phyloP scores from a whole-genome alignment of 2,888 invertebrate species.

The Esperia sulphurella region DNA sequence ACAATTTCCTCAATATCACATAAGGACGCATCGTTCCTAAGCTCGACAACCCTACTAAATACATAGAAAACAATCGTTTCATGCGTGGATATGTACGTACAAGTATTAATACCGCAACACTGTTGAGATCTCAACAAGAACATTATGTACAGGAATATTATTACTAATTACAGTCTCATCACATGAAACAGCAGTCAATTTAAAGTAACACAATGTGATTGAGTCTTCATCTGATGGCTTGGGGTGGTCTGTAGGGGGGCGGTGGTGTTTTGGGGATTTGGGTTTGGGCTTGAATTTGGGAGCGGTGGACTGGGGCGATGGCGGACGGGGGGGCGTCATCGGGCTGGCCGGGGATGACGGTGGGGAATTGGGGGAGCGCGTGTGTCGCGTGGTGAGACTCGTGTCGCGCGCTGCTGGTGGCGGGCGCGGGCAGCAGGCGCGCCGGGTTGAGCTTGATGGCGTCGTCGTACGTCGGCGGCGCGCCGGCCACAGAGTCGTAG shows the following conservation, averaged over 20 bases:
- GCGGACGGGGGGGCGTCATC: conserved; percentile 29
- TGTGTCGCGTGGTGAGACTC: conserved; percentile 33
- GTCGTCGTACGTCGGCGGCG: conserved; percentile 85
- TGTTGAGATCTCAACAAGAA: conserved; percentile 26
- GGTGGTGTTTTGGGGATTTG: conserved; percentile 71
- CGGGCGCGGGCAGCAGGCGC: conserved; percentile 66
- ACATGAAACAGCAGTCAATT: conserved; percentile 76
- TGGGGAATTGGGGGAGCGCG: conserved; percentile 13
- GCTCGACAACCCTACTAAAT: conserved; percentile 39
- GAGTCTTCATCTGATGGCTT: conserved; percentile 73
- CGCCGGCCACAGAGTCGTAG: conserved; percentile 84
- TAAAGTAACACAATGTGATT: conserved; percentile 49
- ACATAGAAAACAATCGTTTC: conserved; percentile 50
- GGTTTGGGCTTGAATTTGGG: conserved; percentile 24
- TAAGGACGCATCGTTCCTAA: conserved; percentile 69
- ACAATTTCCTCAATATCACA: conserved; percentile 70
- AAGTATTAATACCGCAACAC: conserved; percentile 60
- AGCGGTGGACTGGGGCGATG: conserved; percentile 53
- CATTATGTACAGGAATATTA: conserved; percentile 20
- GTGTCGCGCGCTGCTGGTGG: conserved; percentile 50
- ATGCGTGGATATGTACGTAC: conserved; percentile 62
- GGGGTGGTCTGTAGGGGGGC: conserved; percentile 70
- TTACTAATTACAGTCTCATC: conserved; percentile 55
- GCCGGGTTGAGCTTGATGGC: conserved; percentile 85
- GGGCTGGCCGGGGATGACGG: conserved; percentile 19